Evolutionary conservation across 2,888 invertebrate species (phyloP).

Genomic region (Spisula solida): DNA sequence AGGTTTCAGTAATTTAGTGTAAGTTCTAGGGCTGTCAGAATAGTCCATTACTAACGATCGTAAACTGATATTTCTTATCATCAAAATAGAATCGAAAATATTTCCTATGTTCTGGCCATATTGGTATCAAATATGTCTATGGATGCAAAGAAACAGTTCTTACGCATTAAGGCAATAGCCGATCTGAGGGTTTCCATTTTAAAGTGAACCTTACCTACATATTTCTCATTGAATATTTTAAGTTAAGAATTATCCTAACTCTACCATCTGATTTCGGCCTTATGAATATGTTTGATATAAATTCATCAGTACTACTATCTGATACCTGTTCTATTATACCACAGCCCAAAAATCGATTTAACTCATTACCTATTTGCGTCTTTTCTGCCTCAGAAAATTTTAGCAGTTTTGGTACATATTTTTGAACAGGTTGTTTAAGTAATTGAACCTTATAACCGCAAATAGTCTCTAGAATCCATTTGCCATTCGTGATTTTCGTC

Average conservation of each 20-base stretch:
- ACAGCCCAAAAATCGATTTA: not conserved
- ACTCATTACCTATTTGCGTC: not conserved
- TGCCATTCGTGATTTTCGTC: constrained; percentile 2
- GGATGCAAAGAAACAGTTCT: constrained; percentile 17
- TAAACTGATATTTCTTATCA: constrained; percentile 26
- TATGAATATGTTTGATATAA: constrained; percentile 18
- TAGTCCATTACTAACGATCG: constrained; percentile 17
- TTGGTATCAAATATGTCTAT: not conserved
- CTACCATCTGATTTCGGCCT: not conserved
- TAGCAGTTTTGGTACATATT: not conserved
- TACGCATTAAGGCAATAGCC: not conserved
- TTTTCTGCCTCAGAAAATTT: not conserved
- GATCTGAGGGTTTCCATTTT: not conserved
- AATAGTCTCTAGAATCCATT: not conserved
- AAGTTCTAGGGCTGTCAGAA: not conserved
- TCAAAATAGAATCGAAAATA: not conserved
- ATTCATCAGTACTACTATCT: not conserved
- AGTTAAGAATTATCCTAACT: constrained; percentile 2
- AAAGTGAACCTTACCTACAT: not conserved
- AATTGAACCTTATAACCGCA: not conserved
- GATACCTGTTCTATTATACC: not conserved
- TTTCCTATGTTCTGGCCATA: not conserved
- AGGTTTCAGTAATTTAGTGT: no score
- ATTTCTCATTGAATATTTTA: not conserved
- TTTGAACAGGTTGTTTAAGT: no score